Conservation (phyloP, 92 coral and sea anemone species). For the Epizoanthus ramosus region DNA sequence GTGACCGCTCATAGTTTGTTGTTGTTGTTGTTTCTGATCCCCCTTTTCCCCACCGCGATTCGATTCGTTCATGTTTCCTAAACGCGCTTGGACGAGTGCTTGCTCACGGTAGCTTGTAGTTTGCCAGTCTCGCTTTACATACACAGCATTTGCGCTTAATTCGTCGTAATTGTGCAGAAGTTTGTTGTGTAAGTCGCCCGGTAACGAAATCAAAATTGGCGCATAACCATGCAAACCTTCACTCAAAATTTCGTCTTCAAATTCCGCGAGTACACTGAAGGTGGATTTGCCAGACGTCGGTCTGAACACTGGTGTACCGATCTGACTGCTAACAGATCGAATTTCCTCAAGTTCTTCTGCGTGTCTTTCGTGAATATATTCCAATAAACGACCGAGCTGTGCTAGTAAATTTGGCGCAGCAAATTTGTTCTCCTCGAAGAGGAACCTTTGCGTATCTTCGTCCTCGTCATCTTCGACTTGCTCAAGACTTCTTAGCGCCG, state of each 20-base stretch:
- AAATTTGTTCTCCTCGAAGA: slow-evolving; percentile 95
- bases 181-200: slow-evolving; percentile 78
- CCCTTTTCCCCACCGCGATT: slow-evolving; percentile 46
- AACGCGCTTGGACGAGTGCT: slow-evolving; percentile 71
- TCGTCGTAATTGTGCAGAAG: slow-evolving; percentile 86
- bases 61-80: slow-evolving; percentile 67
- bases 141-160: slow-evolving; percentile 74
- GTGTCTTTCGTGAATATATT: slow-evolving; percentile 77
- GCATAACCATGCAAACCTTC: slow-evolving; percentile 37
- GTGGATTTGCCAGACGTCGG: slow-evolving; percentile 39
- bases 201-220: slow-evolving; percentile 71
- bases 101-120: slow-evolving; percentile 92
- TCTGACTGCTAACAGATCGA: slow-evolving; percentile 58
- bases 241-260: slow-evolving; percentile 41
- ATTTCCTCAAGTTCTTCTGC: slow-evolving; percentile 82
- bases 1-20: slow-evolving; percentile 17
- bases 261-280: slow-evolving; percentile 32
- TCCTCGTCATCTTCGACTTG: slow-evolving; percentile 92
- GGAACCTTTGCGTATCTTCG: slow-evolving; percentile 94
- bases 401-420: slow-evolving; percentile 97
- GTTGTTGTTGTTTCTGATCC: slow-evolving; percentile 25
- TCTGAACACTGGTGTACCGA: slow-evolving; percentile 41
- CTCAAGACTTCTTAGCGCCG: slow-evolving; percentile 71
- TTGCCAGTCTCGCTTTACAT: slow-evolving; percentile 94
- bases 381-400: slow-evolving; percentile 85